Evolutionary conservation across 2,113 vertebrate genomes (phyloP).

Genomic region (Xenopus laevis): DNA sequence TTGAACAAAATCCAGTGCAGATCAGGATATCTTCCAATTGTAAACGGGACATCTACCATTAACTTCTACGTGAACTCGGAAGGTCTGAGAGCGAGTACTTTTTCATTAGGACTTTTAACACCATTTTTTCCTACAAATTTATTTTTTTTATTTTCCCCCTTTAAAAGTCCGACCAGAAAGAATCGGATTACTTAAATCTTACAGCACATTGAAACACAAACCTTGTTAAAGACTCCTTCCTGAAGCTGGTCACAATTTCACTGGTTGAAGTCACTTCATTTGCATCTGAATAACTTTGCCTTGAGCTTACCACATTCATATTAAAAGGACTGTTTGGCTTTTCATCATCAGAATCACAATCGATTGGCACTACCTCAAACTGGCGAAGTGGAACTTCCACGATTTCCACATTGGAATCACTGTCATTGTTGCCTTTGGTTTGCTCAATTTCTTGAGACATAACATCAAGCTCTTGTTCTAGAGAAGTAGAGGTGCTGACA

Average conservation of each 20-base stretch:
- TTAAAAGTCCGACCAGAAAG: no score
- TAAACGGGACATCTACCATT: no score
- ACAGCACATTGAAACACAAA: conserved; percentile 46
- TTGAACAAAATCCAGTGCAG: no score
- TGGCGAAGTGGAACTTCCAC: conserved; percentile 63
- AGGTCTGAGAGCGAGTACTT: no score
- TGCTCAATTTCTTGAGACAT: conserved; percentile 48
- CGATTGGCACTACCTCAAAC: conserved; percentile 65
- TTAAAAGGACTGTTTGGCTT: conserved; percentile 64
- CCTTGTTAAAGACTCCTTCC: conserved; percentile 56
- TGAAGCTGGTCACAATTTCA: conserved; percentile 73
- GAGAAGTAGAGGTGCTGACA: conserved; percentile 69
- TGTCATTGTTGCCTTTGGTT: conserved; percentile 56
- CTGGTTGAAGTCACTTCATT: conserved; percentile 92
- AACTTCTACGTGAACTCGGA: no score
- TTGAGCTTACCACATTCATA: conserved; percentile 46
- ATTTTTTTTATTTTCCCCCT: no score
- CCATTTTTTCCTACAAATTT: no score
- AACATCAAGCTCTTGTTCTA: conserved; percentile 57
- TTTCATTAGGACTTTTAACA: no score
- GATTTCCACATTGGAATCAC: conserved; percentile 66
- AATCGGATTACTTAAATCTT: no score
- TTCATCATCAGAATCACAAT: conserved; percentile 61
- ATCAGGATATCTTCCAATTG: no score
- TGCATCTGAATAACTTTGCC: conserved; percentile 50